Evolutionary conservation across 2,797 vertebrate species (phyloP), one percentile per base, ranked within the genome.

Genomic region (Pseudochirops corinnae): DNA sequence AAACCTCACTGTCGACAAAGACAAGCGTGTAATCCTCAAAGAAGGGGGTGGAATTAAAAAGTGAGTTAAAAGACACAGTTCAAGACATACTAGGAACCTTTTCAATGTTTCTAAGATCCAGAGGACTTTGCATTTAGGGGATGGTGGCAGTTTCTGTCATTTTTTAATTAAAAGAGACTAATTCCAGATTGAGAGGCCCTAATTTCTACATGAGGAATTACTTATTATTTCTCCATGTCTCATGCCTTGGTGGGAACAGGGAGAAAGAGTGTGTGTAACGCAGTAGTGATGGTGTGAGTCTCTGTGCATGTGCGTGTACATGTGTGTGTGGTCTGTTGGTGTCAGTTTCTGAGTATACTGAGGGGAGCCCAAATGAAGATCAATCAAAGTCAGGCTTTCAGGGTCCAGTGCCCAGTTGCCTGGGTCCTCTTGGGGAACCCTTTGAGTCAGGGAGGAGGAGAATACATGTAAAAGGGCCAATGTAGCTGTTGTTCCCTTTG

Each of bases 1-100:
- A 93, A 99, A 99, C 98, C 99, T 99, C 98, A 99, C 99, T 11
- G 98, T 99, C 97, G 99, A 99, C 96, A 98, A 99, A 93, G 98
- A 98, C 92, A 99, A 98, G 97, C 98, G 99, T 96, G 95, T 67
- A 96, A 93, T 98, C 93, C 98, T 99, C 46, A 98, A 98, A 82
- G 98, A 98, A 95, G 99, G 99, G 97, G 99, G 99, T 24, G 99
- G 99, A 94, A 94, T 99, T 97, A 98, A 98, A 98, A 99, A 99
- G 99, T 99, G 99, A 99, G 99, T 98, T 91, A 21, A 33, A 4
- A 50, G 58, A 57, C 39, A 0, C 0, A 0, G 91, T 50, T 53
- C 26, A 28, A 3, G 29, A 52, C 62, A 28, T 26, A 26, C 46
- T 46, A 46, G 74, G 10, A 28, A 10, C 21, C 9, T 26, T 74